Base-by-base conservation (phyloP, 2,888 invertebrate species). In the Drosophila ezoana region DNA sequence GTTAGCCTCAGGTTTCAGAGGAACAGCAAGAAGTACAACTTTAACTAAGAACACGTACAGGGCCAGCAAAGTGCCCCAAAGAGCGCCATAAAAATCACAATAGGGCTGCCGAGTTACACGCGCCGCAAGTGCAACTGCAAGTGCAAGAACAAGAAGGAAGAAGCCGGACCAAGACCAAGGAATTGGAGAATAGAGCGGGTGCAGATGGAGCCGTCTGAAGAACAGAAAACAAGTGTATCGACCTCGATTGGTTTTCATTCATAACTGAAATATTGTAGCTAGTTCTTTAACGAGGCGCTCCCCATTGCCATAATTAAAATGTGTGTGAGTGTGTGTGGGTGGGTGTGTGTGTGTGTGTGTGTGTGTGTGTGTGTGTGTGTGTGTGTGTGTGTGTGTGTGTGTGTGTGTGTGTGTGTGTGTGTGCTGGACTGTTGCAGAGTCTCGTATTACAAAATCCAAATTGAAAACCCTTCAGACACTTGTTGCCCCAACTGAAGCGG, bases 11-110 rank as follows among this genome's bases (percentile, higher is more conserved):
- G 61, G 72, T 86, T 88, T 61, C 86, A 73, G 73, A 54, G 59
- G 63, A 76, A 48, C 59, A 59, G 38, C 49, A 51, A 51, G 43
- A 57, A 60, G 51, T 61, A 28, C 48, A 72, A 78, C 61, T 72
- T 67, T 43, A 67, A 79, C 56, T 60, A 67, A 65, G 49, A 79
- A 85, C 85, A 85, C 87, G 83, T 83, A 79, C 87, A 62, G 57
- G 51, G 59, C 48, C 56, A 41, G 56, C 33, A 63, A 73, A 77
- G 44, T 69, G 62, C 56, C 52, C 20, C 68, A 62, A 65, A 51
- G 76, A 86, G 79, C 83, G 83, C 77, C 83, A 83, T 87, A 87
- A 83, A 83, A 84, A 69, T 54, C 67, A 84, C 79, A 82, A 83
- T 79, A 79, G 81, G 72, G 79, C 83, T 83, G 83, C 80, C 69